Evolutionary conservation across 2,797 vertebrate species (phyloP).

Genomic region (Cyclura pinguis): DNA sequence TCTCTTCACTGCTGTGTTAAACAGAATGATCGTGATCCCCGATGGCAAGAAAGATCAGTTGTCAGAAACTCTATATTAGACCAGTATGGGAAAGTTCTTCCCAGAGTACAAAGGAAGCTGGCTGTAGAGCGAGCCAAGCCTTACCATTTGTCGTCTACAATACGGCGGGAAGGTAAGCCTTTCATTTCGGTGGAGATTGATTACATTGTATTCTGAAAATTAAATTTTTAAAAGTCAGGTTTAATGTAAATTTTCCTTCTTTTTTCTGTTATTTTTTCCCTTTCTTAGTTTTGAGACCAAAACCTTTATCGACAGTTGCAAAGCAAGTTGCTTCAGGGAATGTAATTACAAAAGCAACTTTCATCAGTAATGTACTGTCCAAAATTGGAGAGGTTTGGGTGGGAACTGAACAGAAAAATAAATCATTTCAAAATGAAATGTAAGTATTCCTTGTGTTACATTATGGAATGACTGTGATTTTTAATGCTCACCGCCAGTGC

Average conservation of each 20-base stretch:
- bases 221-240: too few relatives aligned
- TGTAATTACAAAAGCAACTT: constrained; percentile 89
- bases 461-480: neutral
- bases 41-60: constrained; percentile 87
- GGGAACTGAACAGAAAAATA: constrained; percentile 79
- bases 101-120: constrained; percentile 90
- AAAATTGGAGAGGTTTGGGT: constrained; percentile 94
- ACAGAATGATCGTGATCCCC: constrained; percentile 90
- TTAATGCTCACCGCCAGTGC: neutral
- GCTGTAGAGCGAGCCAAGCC: constrained; percentile 89
- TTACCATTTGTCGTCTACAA: constrained; percentile 82
- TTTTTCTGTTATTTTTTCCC: neutral
- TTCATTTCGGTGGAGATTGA: accelerated
- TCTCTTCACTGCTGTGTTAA: constrained; percentile 30
- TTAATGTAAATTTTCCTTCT: neutral
- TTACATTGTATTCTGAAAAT: neutral
- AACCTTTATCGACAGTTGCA: constrained; percentile 89
- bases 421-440: constrained; percentile 79
- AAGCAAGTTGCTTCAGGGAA: constrained; percentile 84
- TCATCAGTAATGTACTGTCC: constrained; percentile 89
- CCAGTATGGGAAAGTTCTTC: constrained; percentile 91
- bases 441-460: constrained; percentile 67
- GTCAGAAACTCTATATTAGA: constrained; percentile 91
- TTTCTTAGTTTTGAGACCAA: constrained; percentile 86
- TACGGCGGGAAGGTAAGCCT: constrained; percentile 87